A percentile compares a stretch with the other conserved stretches of the same genome.
phyloP scores from a whole-genome alignment of 2,797 vertebrate genomes.

The Avahi laniger region DNA sequence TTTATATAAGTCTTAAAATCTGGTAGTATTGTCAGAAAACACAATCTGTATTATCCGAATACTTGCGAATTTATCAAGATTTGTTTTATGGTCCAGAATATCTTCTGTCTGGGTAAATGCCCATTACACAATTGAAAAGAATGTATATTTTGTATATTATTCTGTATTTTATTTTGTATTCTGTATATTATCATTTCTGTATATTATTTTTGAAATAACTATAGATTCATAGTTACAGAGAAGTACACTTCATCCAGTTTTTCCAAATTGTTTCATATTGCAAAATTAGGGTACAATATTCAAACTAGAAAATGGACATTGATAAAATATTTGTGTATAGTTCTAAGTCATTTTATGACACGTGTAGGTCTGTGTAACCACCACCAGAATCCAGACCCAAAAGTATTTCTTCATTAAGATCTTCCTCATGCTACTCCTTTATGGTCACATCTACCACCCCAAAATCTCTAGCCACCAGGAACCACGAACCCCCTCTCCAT shows the following conservation, averaged over 20 bases:
- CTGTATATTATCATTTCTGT: neutral
- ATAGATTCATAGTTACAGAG: neutral
- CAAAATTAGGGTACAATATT: neutral
- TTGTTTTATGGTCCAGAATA: neutral
- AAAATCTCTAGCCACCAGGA: neutral
- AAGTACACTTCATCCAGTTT: neutral
- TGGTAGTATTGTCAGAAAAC: neutral
- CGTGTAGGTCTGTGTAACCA: neutral
- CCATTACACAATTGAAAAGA: neutral
- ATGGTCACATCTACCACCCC: neutral
- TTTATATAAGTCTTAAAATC: constrained; percentile 1
- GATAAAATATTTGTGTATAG: neutral
- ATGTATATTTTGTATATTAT: neutral
- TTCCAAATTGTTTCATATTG: constrained; percentile 21
- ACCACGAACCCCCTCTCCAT: neutral
- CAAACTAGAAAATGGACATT: neutral
- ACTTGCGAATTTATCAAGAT: neutral
- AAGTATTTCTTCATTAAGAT: neutral
- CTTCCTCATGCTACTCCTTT: neutral
- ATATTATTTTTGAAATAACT: neutral
- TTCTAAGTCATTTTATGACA: neutral
- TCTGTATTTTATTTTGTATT: neutral
- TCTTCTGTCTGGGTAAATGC: neutral
- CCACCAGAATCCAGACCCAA: neutral
- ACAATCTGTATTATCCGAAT: neutral